phyloP scores from a whole-genome alignment of 2,113 vertebrate species.

The Phyllopteryx taeniolatus region DNA sequence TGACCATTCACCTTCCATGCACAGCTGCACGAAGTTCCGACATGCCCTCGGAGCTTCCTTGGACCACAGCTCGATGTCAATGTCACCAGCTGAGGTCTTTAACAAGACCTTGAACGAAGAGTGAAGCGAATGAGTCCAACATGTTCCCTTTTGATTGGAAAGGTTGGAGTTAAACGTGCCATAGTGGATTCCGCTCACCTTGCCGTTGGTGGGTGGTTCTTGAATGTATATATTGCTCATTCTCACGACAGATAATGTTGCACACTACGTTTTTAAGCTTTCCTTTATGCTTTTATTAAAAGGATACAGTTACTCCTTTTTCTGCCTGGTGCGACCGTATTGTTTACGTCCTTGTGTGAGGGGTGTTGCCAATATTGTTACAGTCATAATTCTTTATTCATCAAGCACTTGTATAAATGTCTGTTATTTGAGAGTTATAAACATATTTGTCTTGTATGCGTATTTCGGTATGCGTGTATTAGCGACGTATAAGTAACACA shows the following conservation, averaged over 20 bases:
- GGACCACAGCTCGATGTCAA: slow-evolving; percentile 96
- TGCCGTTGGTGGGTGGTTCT: slow-evolving; percentile 92
- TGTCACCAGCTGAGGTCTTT: slow-evolving; percentile 93
- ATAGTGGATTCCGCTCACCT: slow-evolving; percentile 73
- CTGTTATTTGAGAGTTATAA: neutral
- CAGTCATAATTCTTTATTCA: neutral
- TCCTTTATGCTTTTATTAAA: neutral
- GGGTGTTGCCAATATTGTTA: neutral
- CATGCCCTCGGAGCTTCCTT: slow-evolving; percentile 97
- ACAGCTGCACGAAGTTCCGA: slow-evolving; percentile 93
- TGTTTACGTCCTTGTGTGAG: slow-evolving; percentile 37
- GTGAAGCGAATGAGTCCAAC: neutral
- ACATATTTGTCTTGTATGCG: rapidly evolving
- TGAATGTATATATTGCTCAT: slow-evolving; percentile 99
- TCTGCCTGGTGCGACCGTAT: neutral
- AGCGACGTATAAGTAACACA: rapidly evolving
- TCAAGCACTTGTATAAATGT: neutral
- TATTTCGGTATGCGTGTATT: rapidly evolving
- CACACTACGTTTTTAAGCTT: neutral
- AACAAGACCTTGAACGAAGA: slow-evolving; percentile 82
- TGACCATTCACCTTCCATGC: slow-evolving; percentile 87
- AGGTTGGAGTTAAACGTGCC: neutral
- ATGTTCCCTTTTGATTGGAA: too few relatives aligned
- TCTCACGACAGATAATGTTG: neutral
- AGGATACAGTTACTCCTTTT: neutral